phyloP scores from a whole-genome alignment of 2,888 invertebrate genomes.

The Tolmerus cingulatus region DNA sequence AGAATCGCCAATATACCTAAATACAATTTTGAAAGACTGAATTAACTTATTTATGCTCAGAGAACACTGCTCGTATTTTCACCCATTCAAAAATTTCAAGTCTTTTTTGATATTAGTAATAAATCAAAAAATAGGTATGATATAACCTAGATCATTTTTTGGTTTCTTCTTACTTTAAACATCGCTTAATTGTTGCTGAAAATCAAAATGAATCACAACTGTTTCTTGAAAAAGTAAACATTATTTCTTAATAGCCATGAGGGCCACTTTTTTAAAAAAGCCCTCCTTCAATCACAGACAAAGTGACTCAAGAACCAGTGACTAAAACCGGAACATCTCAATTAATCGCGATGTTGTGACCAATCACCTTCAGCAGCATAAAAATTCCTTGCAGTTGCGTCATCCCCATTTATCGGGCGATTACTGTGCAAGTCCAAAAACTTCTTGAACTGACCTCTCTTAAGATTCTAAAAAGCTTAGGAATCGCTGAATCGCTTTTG shows the following conservation, averaged over 20 bases:
- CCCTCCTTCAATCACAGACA: neutral
- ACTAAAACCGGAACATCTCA: conserved; percentile 19
- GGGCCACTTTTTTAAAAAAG: neutral
- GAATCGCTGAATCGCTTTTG: neutral
- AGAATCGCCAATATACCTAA: no score
- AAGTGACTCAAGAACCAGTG: conserved; percentile 1
- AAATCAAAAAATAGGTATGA: no score
- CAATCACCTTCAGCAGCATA: neutral
- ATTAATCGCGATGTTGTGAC: neutral
- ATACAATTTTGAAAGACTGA: no score
- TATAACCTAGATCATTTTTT: neutral
- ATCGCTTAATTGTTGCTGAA: neutral
- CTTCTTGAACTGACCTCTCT: neutral
- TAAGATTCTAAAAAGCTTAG: neutral
- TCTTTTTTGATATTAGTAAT: no score
- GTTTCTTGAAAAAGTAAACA: neutral
- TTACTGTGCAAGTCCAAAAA: neutral
- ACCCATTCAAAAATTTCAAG: no score
- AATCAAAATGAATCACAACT: neutral
- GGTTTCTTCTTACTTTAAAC: neutral
- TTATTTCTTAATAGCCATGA: neutral
- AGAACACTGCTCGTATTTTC: no score
- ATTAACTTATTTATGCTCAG: no score
- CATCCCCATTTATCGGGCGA: neutral
- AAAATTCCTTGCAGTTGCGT: conserved; percentile 8